phyloP scores from a whole-genome alignment of 2,797 vertebrate species.

The Takifugu ocellatus region DNA sequence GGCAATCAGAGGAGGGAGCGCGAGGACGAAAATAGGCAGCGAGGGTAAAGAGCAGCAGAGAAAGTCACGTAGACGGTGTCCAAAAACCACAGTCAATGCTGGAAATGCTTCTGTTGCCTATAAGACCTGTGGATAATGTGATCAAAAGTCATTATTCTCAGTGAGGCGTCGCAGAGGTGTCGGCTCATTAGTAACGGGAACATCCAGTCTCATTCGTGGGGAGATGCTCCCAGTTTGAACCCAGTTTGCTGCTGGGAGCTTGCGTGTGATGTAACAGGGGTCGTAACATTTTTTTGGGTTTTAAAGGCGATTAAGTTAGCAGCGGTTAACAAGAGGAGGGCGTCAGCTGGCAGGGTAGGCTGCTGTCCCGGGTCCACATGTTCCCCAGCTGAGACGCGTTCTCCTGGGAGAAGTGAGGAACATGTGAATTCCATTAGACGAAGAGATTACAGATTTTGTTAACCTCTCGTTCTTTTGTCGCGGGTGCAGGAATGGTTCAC shows the following conservation, averaged over 20 bases:
- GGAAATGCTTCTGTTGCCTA: too few species aligned
- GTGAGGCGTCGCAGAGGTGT: too few species aligned
- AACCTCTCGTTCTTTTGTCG: background rate
- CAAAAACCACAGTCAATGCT: too few species aligned
- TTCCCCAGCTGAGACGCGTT: slow-evolving; percentile 3
- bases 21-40: too few species aligned
- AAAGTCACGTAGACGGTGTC: too few species aligned
- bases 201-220: slow-evolving; percentile 3
- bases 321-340: slow-evolving; percentile 5
- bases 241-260: background rate
- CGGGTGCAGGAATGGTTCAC: slow-evolving; percentile 83
- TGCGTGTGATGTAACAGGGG: slow-evolving; percentile 1
- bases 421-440: background rate
- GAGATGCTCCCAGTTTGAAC: background rate
- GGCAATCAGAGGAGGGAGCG: too few species aligned
- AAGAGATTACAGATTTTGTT: background rate
- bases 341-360: slow-evolving; percentile 16
- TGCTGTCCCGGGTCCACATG: slow-evolving; percentile 11
- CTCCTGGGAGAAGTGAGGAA: background rate
- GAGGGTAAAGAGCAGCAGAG: too few species aligned
- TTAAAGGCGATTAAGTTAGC: slow-evolving; percentile 16
- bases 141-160: too few species aligned
- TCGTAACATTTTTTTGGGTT: background rate
- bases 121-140: too few species aligned
- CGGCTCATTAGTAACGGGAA: background rate